phyloP scores from a whole-genome alignment of 2,888 invertebrate genomes.

The Clistopyga incitator region DNA sequence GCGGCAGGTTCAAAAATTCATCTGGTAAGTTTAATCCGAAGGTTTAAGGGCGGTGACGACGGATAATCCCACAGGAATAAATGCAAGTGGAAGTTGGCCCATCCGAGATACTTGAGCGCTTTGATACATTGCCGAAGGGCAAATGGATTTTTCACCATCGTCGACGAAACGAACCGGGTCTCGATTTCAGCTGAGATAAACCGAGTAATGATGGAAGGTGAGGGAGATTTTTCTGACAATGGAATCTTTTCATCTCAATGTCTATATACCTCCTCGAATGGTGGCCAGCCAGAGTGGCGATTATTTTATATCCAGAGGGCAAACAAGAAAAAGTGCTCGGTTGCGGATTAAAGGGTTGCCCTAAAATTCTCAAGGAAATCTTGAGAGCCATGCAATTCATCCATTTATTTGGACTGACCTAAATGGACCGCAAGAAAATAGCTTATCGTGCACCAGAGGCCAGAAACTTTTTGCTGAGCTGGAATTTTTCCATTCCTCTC shows the following conservation, averaged over 20 bases:
- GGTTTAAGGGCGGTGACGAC: constrained; percentile 6
- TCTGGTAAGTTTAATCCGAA: neutral
- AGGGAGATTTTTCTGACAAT: constrained; percentile 37
- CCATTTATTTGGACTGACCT: constrained; percentile 65
- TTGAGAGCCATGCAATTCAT: constrained; percentile 58
- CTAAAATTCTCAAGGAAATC: constrained; percentile 11
- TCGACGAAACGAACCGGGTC: neutral
- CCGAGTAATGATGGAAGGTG: constrained; percentile 11
- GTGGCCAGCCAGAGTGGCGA: constrained; percentile 47
- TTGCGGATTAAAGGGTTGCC: constrained; percentile 15
- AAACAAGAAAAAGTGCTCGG: constrained; percentile 60
- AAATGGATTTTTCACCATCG: constrained; percentile 37
- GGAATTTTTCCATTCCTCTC: too few species aligned
- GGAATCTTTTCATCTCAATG: constrained; percentile 37
- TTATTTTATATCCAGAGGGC: constrained; percentile 68
- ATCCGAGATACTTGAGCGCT: constrained; percentile 27
- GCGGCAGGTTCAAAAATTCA: constrained; percentile 32
- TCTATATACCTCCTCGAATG: neutral
- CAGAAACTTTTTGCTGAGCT: neutral
- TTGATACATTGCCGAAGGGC: constrained; percentile 37
- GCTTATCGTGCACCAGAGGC: neutral
- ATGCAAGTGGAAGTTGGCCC: constrained; percentile 9
- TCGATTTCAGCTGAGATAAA: constrained; percentile 30
- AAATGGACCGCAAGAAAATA: neutral
- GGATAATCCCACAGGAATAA: constrained; percentile 40